Evolutionary conservation across 2,888 invertebrate species (phyloP).

Genomic region (Megaustenia siamemsis): DNA sequence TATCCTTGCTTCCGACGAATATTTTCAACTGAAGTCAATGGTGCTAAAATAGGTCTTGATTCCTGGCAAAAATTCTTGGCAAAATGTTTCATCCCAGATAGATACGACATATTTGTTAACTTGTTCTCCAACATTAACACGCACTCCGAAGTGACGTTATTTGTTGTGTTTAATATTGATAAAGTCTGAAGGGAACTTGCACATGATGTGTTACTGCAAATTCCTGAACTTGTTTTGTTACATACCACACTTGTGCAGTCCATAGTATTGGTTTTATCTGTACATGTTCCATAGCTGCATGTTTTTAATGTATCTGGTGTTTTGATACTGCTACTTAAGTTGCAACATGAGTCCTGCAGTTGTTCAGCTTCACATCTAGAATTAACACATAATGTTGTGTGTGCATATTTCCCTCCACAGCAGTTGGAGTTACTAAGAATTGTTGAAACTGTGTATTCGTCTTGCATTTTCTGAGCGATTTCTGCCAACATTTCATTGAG

Average conservation of each 20-base stretch:
- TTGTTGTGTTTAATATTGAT: neutral
- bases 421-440: neutral
- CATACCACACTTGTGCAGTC: neutral
- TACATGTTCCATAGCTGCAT: neutral
- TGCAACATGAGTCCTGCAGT: neutral
- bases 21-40: neutral
- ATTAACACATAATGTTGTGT: neutral
- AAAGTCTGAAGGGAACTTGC: neutral
- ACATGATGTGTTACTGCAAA: neutral
- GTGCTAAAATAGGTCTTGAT: neutral
- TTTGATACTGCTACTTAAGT: neutral
- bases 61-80: conserved; percentile 6
- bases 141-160: neutral
- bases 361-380: neutral
- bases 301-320: neutral
- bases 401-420: neutral
- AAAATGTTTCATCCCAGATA: neutral
- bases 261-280: neutral
- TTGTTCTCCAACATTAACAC: neutral
- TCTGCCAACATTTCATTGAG: conserved; percentile 36
- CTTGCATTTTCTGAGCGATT: conserved; percentile 2
- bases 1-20: conserved; percentile 10
- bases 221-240: neutral
- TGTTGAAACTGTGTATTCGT: conserved; percentile 1
- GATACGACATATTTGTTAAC: neutral